These are phyloP conservation scores for Terrapene triunguis DNA, from an alignment of 2,113 vertebrate species.

Conservation along the genomic window DNA sequence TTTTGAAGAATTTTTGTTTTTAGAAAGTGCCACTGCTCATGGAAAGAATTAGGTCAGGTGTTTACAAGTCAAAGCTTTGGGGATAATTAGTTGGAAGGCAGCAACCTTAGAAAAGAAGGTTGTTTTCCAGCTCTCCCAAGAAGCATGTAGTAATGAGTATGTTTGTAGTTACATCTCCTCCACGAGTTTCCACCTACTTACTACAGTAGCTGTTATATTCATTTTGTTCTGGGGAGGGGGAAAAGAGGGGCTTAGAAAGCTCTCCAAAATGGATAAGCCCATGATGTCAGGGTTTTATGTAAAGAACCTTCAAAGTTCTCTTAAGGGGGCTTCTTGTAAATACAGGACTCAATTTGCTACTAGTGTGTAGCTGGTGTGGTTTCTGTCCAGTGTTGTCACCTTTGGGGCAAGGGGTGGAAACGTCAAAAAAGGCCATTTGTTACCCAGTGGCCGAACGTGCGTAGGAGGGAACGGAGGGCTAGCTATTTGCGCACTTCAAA, in stretches of 20 bases:
- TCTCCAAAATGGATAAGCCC: conserved; percentile 30
- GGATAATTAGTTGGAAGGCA: conserved; percentile 76
- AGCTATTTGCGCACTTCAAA: conserved; percentile 73
- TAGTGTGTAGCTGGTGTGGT: neutral
- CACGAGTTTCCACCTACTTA: conserved; percentile 47
- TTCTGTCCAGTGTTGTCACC: conserved; percentile 43
- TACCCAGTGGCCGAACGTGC: neutral
- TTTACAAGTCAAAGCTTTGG: conserved; percentile 75
- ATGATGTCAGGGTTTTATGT: conserved; percentile 24
- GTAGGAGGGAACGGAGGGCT: conserved; percentile 33
- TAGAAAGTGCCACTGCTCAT: conserved; percentile 65
- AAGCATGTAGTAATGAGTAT: neutral
- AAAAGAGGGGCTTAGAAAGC: conserved; percentile 47
- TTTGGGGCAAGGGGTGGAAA: conserved; percentile 13
- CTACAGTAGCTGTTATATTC: conserved; percentile 32
- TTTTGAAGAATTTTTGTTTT: conserved; percentile 77
- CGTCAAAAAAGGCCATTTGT: conserved; percentile 11
- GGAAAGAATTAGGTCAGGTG: conserved; percentile 79
- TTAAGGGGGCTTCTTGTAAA: conserved; percentile 59
- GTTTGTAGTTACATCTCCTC: conserved; percentile 10
- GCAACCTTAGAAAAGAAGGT: conserved; percentile 36
- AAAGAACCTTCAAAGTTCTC: conserved; percentile 29
- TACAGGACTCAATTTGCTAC: conserved; percentile 1
- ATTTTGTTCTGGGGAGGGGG: neutral
- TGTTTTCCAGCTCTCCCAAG: conserved; percentile 70